Evolutionary conservation across 53 echinoderm and acorn worm genomes (phyloP).

Genomic region (Mesocentrotus franciscanus): DNA sequence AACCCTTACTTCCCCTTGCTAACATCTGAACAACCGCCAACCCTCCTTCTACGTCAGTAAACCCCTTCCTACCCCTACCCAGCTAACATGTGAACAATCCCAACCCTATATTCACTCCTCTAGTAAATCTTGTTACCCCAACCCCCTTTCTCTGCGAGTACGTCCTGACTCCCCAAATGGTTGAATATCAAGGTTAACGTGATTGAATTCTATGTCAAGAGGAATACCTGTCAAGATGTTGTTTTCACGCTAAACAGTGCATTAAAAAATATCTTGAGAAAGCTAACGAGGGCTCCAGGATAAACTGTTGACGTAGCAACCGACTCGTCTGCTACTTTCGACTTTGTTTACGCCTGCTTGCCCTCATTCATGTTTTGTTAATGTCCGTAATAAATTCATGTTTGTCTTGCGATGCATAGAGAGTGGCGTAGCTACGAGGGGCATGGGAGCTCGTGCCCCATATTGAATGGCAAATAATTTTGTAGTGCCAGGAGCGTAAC

Average conservation of each 20-base stretch:
- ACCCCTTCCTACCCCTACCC: too few species aligned
- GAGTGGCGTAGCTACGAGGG: too few species aligned
- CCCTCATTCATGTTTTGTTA: neutral
- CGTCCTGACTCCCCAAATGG: neutral
- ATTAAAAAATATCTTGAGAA: neutral
- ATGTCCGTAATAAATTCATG: neutral
- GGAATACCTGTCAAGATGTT: slow-evolving; percentile 24
- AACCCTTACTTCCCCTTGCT: too few species aligned
- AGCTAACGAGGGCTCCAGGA: neutral
- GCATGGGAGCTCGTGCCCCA: too few species aligned
- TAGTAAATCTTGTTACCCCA: neutral
- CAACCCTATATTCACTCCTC: too few species aligned
- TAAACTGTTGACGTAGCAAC: slow-evolving; percentile 29
- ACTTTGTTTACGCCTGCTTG: neutral
- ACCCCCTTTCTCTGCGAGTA: neutral
- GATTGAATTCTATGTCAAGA: slow-evolving; percentile 8
- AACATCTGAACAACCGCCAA: too few species aligned
- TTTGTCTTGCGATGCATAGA: neutral
- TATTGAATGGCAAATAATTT: too few species aligned
- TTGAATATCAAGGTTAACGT: slow-evolving; percentile 14
- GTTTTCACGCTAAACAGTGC: slow-evolving; percentile 5
- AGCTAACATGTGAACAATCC: too few species aligned
- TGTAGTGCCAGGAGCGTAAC: too few species aligned
- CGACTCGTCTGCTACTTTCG: neutral
- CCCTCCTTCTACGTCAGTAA: too few species aligned